Percentiles rank a stretch among this genome's conserved stretches.
Evolutionary conservation across 2,888 invertebrate species (phyloP).

Genomic region (Heliconius erato): DNA sequence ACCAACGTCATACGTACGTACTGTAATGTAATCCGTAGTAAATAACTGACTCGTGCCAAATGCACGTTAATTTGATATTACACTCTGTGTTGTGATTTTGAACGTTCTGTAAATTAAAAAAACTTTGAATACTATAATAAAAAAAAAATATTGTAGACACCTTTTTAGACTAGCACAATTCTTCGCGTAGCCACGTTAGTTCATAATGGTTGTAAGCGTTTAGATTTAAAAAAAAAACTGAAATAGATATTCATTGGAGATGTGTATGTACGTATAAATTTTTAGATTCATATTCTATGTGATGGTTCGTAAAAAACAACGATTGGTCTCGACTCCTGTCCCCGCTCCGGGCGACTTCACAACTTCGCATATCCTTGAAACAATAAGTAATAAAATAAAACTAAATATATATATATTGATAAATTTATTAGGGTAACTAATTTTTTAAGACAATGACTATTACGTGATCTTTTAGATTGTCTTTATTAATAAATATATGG

Average conservation of each 20-base stretch:
- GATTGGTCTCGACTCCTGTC: constrained; percentile 76
- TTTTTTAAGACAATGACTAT: constrained; percentile 86
- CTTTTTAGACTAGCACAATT: constrained; percentile 85
- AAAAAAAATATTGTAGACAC: constrained; percentile 71
- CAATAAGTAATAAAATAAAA: constrained; percentile 85
- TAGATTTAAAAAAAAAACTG: constrained; percentile 77
- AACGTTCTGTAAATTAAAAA: constrained; percentile 85
- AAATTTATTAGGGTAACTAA: constrained; percentile 86
- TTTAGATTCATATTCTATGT: constrained; percentile 80
- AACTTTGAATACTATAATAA: constrained; percentile 78
- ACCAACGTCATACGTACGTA: constrained; percentile 68
- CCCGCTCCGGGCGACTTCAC: constrained; percentile 74
- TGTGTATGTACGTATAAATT: constrained; percentile 76
- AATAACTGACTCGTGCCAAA: constrained; percentile 72
- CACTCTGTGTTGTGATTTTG: constrained; percentile 87
- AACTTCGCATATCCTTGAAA: constrained; percentile 86
- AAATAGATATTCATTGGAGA: constrained; percentile 76
- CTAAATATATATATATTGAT: constrained; percentile 84
- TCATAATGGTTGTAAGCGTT: constrained; percentile 78
- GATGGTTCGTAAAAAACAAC: constrained; percentile 83
- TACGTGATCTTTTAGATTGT: constrained; percentile 87
- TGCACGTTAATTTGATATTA: constrained; percentile 84
- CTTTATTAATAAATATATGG: constrained; percentile 87
- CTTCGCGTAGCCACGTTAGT: constrained; percentile 85
- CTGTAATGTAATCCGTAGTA: constrained; percentile 75